These are phyloP conservation scores for Doryteuthis pealeii DNA, from an alignment of 1,140 invertebrate genomes.

Conservation along the genomic window DNA sequence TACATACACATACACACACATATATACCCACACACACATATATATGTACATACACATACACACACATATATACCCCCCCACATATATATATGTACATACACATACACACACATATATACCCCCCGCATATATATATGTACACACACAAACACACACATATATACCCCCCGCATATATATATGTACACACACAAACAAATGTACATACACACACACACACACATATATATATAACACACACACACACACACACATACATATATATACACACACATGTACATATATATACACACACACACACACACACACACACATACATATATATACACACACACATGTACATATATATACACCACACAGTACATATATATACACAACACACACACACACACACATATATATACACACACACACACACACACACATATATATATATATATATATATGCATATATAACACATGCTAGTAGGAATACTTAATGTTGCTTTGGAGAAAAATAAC, in stretches of 20 bases:
- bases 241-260: not conserved
- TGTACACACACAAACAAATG: too few relatives aligned
- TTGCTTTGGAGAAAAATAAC: too few relatives aligned
- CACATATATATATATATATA: conserved; percentile 23
- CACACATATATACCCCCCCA: too few relatives aligned
- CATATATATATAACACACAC: too few relatives aligned
- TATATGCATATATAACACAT: conserved; percentile 27
- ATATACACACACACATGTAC: conserved; percentile 1
- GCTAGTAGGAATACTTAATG: too few relatives aligned
- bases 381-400: conserved; percentile 21
- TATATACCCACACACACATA: too few relatives aligned
- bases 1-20: not conserved
- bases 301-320: not conserved
- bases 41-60: not conserved
- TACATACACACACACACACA: too few relatives aligned
- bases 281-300: not conserved
- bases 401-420: conserved; percentile 29
- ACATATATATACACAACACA: not conserved
- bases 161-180: too few relatives aligned
- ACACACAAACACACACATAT: too few relatives aligned
- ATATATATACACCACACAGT: not conserved
- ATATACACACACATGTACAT: not conserved
- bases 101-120: too few relatives aligned
- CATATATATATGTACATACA: too few relatives aligned
- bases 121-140: too few relatives aligned